Evolutionary conservation across 2,797 vertebrate genomes (phyloP).

Genomic region (Macropodus opercularis): DNA sequence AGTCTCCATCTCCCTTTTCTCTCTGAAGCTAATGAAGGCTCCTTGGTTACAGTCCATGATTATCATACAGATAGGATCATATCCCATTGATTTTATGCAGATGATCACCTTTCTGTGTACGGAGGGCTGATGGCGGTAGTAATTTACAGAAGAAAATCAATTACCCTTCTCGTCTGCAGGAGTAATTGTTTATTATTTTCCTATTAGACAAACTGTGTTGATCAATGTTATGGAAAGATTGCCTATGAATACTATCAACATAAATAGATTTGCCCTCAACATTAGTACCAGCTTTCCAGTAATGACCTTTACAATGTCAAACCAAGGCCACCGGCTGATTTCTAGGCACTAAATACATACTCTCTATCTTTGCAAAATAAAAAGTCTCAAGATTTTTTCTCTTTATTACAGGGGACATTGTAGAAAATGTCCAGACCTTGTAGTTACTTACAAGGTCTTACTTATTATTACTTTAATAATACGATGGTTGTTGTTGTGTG

Average conservation of each 20-base stretch:
- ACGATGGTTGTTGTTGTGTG: too few relatives aligned
- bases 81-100: constrained; percentile 98
- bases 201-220: constrained; percentile 97
- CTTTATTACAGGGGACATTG: neutral
- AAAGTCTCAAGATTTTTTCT: neutral
- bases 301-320: constrained; percentile 95
- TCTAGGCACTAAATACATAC: constrained; percentile 34
- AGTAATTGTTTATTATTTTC: constrained; percentile 99
- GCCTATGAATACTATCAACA: constrained; percentile 95
- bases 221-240: constrained; percentile 95
- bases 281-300: constrained; percentile 91
- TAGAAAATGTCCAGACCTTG: neutral
- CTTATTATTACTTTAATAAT: too few relatives aligned
- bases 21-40: constrained; percentile 57
- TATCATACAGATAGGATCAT: constrained; percentile 91
- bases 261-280: constrained; percentile 95
- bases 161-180: constrained; percentile 90
- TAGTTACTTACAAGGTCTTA: neutral
- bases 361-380: neutral
- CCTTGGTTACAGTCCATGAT: constrained; percentile 81
- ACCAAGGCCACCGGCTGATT: constrained; percentile 87
- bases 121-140: constrained; percentile 86
- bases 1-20: constrained; percentile 27
- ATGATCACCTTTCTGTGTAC: constrained; percentile 96
- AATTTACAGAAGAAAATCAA: constrained; percentile 98